Percentiles rank a stretch among this genome's conserved stretches.
Evolutionary conservation across 2,888 invertebrate species (phyloP).

Genomic region (Hesperia comma): DNA sequence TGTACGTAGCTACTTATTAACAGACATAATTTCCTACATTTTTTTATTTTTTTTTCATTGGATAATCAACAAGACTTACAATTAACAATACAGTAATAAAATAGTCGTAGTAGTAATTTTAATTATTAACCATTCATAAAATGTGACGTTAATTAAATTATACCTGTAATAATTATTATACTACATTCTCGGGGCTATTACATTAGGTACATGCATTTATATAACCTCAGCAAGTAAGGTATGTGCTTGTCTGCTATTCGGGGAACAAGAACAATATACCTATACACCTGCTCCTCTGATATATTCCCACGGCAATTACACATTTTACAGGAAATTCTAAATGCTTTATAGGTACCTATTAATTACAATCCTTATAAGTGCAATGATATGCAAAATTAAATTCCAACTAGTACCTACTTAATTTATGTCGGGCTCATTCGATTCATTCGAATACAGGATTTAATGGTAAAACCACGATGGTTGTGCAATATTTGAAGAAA

Average conservation of each 20-base stretch:
- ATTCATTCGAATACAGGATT: conserved; percentile 15
- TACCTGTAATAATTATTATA: background rate
- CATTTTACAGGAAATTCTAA: conserved; percentile 26
- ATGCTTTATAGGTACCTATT: conserved; percentile 36
- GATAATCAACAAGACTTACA: no score
- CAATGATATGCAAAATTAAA: background rate
- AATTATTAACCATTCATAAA: conserved; percentile 7
- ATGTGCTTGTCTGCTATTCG: conserved; percentile 9
- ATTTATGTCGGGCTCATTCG: no score
- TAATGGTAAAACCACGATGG: conserved; percentile 11
- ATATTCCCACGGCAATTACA: conserved; percentile 53
- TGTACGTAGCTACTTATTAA: no score
- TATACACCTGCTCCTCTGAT: conserved; percentile 24
- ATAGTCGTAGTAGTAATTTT: no score
- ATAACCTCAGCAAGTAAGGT: conserved; percentile 26
- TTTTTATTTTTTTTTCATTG: no score
- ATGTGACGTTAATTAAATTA: conserved; percentile 16
- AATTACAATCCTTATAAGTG: conserved; percentile 17
- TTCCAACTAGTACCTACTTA: no score
- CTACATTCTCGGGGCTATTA: conserved; percentile 8
- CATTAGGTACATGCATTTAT: conserved; percentile 17
- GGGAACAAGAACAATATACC: conserved; percentile 12
- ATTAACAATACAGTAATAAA: no score
- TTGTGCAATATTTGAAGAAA: conserved; percentile 6
- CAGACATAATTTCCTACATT: background rate